Percentiles rank a stretch among this genome's conserved stretches.
phyloP scores from a whole-genome alignment of 1,140 invertebrate species.

The Formica selysi region DNA sequence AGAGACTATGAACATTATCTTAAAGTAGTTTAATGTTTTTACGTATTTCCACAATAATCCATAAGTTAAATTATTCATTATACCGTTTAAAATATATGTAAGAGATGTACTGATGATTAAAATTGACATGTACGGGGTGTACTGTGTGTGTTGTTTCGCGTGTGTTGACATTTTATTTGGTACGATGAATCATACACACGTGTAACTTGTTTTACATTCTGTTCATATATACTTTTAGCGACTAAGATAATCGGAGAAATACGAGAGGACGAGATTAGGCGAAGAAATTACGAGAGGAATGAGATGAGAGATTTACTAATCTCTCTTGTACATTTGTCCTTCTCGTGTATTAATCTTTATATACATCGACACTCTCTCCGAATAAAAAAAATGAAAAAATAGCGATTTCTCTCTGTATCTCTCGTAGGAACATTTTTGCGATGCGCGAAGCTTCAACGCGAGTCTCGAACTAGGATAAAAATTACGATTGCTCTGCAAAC shows the following conservation, averaged over 20 bases:
- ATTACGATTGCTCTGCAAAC: slow-evolving; percentile 21
- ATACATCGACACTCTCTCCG: neutral
- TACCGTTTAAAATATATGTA: slow-evolving; percentile 37
- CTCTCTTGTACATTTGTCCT: neutral
- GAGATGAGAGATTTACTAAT: slow-evolving; percentile 21
- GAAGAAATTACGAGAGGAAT: slow-evolving; percentile 49
- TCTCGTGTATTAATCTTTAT: slow-evolving; percentile 19
- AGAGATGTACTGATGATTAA: slow-evolving; percentile 26
- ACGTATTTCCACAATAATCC: slow-evolving; percentile 66
- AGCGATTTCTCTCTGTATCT: neutral
- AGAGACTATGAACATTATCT: slow-evolving; percentile 78
- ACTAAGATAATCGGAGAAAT: neutral
- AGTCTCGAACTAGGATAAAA: slow-evolving; percentile 21
- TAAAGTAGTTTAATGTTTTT: slow-evolving; percentile 77
- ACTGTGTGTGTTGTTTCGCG: neutral
- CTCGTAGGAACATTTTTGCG: neutral
- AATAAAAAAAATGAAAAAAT: neutral
- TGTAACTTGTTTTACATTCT: slow-evolving; percentile 47
- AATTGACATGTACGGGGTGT: neutral
- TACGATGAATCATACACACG: neutral
- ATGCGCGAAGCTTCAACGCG: neutral
- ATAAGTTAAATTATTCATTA: slow-evolving; percentile 78
- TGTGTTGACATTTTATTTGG: neutral
- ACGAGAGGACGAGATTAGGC: no score
- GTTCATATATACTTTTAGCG: slow-evolving; percentile 38